Conservation (phyloP, 2,888 invertebrate species). For the Ptilodon capucinus region DNA sequence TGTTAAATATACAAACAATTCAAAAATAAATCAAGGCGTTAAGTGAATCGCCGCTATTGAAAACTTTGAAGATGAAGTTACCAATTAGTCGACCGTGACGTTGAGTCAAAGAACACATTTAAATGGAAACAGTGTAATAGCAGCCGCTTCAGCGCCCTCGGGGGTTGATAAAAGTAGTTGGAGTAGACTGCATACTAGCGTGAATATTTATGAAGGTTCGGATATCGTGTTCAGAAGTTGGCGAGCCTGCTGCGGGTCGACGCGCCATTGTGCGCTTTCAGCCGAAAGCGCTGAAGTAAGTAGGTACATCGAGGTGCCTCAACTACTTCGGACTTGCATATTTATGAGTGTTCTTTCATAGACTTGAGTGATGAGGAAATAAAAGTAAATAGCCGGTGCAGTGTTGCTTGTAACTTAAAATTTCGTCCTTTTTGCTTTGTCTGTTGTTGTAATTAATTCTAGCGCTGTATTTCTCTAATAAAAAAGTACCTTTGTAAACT, state of each 20-base stretch:
- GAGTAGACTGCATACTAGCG: constrained; percentile 54
- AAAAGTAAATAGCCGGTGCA: constrained; percentile 63
- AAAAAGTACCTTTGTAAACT: neutral
- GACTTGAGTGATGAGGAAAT: constrained; percentile 72
- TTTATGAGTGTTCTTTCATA: constrained; percentile 73
- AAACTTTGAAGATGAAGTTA: constrained; percentile 29
- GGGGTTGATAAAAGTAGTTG: constrained; percentile 54
- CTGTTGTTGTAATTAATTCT: constrained; percentile 16
- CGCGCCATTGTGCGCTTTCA: constrained; percentile 62
- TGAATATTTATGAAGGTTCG: constrained; percentile 74
- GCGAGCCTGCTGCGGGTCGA: constrained; percentile 50
- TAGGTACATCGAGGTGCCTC: constrained; percentile 58
- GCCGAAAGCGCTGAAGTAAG: constrained; percentile 62
- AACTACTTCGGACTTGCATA: constrained; percentile 69
- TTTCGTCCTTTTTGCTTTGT: constrained; percentile 29
- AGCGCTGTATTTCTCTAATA: constrained; percentile 2
- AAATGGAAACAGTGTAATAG: constrained; percentile 37
- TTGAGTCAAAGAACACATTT: constrained; percentile 41
- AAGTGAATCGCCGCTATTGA: constrained; percentile 15
- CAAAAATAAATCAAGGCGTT: constrained; percentile 4
- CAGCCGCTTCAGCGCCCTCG: constrained; percentile 37
- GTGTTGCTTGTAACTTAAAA: constrained; percentile 51
- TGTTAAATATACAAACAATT: neutral
- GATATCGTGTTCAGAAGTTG: constrained; percentile 69
- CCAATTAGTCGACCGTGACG: constrained; percentile 31